Percentiles rank a stretch among this genome's conserved stretches.
Evolutionary conservation across 2,113 vertebrate genomes (phyloP).

Genomic region (Triplophysa tibetana): DNA sequence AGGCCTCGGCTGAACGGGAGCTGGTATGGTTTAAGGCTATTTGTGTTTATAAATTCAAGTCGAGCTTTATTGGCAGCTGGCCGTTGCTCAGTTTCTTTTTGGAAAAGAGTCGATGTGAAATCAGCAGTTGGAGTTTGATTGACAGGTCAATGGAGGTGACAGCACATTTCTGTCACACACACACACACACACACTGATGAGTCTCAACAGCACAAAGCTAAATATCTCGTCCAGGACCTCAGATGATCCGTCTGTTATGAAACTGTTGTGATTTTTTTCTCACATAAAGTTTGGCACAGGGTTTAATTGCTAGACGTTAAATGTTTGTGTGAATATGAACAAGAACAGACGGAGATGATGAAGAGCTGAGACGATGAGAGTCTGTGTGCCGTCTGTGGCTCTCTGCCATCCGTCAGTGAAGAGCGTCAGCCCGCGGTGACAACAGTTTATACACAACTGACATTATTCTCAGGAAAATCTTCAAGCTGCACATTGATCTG

Average conservation of each 20-base stretch:
- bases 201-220: slow-evolving; percentile 21
- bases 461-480: slow-evolving; percentile 59
- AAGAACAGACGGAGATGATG: not conserved
- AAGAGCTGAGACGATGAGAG: slow-evolving; percentile 17
- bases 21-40: not conserved
- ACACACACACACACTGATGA: not conserved
- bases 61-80: slow-evolving; percentile 7
- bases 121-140: slow-evolving; percentile 28
- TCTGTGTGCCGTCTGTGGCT: too few relatives aligned
- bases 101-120: slow-evolving; percentile 32
- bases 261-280: too few relatives aligned
- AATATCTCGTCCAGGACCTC: not conserved
- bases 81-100: not conserved
- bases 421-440: slow-evolving; percentile 59
- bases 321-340: not conserved
- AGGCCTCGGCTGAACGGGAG: not conserved
- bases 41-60: slow-evolving; percentile 25
- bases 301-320: not conserved
- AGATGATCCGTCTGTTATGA: not conserved
- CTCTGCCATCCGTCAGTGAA: slow-evolving; percentile 17
- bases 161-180: slow-evolving; percentile 22
- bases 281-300: not conserved
- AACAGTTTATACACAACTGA: slow-evolving; percentile 65
- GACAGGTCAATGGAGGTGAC: slow-evolving; percentile 25
- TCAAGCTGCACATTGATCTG: not conserved